A percentile compares a stretch with the other conserved stretches of the same genome.
Conservation (phyloP, 2,797 vertebrate species). For the Cirrhinus mrigala region DNA sequence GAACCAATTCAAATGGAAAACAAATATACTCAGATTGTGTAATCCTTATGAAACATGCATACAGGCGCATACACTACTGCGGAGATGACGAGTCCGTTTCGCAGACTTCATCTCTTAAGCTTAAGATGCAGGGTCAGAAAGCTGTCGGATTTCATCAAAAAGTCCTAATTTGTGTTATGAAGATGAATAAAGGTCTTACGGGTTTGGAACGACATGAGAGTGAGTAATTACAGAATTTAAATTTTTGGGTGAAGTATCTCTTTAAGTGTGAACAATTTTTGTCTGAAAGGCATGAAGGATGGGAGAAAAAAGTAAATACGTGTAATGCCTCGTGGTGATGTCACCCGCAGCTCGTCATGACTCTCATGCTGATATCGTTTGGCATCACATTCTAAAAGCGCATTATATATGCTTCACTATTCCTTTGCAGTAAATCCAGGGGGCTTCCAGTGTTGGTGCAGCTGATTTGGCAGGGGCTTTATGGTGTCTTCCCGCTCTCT, state of each 20-base stretch:
- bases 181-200: too few species aligned
- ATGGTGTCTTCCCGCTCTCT: constrained; percentile 38
- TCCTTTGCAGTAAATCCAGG: constrained; percentile 16
- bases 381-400: constrained; percentile 13
- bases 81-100: too few species aligned
- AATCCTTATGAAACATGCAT: too few species aligned
- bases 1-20: too few species aligned
- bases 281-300: neutral
- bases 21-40: too few species aligned
- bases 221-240: neutral
- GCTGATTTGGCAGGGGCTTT: constrained; percentile 43
- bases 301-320: neutral
- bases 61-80: too few species aligned
- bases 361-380: constrained; percentile 19
- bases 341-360: constrained; percentile 33
- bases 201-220: too few species aligned
- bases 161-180: too few species aligned
- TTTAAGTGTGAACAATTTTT: neutral
- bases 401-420: constrained; percentile 12
- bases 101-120: too few species aligned
- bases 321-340: neutral
- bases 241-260: neutral
- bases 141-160: too few species aligned
- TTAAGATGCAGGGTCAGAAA: too few species aligned
- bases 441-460: constrained; percentile 39